Evolutionary conservation across 2,113 vertebrate species (phyloP).

Genomic region (Nettapus auritus): DNA sequence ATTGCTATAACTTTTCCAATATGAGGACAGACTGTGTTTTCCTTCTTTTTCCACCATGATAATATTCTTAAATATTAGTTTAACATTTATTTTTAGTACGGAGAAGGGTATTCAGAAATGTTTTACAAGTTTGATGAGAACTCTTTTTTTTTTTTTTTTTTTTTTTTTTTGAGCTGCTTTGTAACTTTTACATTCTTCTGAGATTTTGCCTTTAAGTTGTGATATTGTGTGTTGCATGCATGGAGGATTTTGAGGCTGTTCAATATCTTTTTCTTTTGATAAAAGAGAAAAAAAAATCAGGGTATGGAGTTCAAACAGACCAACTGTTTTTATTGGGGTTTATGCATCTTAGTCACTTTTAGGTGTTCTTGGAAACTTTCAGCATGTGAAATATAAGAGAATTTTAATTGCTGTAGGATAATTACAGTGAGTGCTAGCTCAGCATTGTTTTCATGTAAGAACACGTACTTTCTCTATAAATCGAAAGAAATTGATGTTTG

Average conservation of each 20-base stretch:
- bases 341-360: neutral
- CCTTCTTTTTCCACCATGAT: neutral
- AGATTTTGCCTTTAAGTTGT: neutral
- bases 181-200: neutral
- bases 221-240: neutral
- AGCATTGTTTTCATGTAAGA: neutral
- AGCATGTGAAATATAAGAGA: neutral
- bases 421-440: neutral
- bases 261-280: neutral
- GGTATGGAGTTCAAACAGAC: neutral
- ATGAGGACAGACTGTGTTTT: neutral
- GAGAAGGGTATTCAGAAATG: neutral
- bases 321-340: neutral
- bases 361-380: neutral
- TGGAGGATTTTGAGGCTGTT: neutral
- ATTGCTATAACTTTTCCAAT: neutral
- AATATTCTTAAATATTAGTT: neutral
- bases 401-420: neutral
- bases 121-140: neutral
- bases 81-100: neutral
- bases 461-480: neutral
- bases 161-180: neutral
- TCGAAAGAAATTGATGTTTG: neutral
- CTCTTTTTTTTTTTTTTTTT: neutral
- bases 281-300: neutral